Evolutionary conservation across 2,797 vertebrate species (phyloP), one percentile per base, ranked within the genome.

Genomic region (Poecile montanus): DNA sequence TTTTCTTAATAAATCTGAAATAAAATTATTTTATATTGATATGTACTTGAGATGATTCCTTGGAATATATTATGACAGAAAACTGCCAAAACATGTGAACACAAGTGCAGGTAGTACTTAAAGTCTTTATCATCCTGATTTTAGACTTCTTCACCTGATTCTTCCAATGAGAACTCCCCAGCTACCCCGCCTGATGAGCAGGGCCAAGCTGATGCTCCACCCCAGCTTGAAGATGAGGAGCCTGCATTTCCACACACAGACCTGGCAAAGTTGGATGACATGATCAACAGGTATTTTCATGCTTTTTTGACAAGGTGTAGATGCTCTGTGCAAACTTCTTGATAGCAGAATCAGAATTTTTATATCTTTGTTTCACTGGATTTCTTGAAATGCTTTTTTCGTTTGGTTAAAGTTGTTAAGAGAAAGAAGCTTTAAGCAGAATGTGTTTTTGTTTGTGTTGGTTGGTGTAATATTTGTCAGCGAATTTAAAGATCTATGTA

Each of bases 221-320:
- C 99, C 88, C 99, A 99, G 96, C 98, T 99, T 98, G 99, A 99
- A 97, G 99, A 99, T 97, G 99, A 99, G 98, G 99, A 99, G 97
- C 99, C 99, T 76, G 99, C 99, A 83, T 99, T 99, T 98, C 99
- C 99, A 96, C 99, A 99, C 97, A 99, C 99, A 96, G 99, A 99
- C 98, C 98, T 99, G 98, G 99, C 99, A 94, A 99, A 99, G 98
- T 98, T 99, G 97, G 99, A 99, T 98, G 99, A 99, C 98, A 99
- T 99, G 99, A 99, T 99, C 97, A 99, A 99, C 98, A 99, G 99
- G 99, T 99, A 98, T 85, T 95, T 86, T 93, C 48, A 71, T 9
- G 3, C 29, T 74, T 86, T 63, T 34, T 73, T 12, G 34, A 23
- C 45, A 47, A 36, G 14, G 1, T 32, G 5, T 63, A 53, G 42